Percentiles rank a stretch among this genome's conserved stretches.
These are phyloP conservation scores for Cremastobaeus sp. DNA, from an alignment of 2,888 invertebrate genomes.

Conservation along the genomic window DNA sequence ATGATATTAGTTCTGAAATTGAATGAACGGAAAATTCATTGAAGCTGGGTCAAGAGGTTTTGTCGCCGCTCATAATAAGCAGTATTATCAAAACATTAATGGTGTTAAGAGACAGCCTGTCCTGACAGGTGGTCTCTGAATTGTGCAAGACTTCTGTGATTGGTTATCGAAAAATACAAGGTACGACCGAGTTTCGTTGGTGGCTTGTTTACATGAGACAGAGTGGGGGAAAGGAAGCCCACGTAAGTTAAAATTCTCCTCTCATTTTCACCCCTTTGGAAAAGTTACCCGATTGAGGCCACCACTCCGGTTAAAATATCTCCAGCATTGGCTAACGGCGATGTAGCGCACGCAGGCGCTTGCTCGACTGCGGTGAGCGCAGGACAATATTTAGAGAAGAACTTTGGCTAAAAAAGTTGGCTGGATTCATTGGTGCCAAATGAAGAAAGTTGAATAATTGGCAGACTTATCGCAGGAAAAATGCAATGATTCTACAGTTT, in stretches of 20 bases:
- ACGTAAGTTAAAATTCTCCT: neutral
- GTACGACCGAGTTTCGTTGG: slow-evolving; percentile 4
- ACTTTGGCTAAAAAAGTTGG: slow-evolving; percentile 18
- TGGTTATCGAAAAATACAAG: slow-evolving; percentile 22
- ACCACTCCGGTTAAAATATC: slow-evolving; percentile 46
- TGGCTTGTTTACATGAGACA: slow-evolving; percentile 10
- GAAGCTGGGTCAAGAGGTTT: slow-evolving; percentile 3
- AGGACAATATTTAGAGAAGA: slow-evolving; percentile 13
- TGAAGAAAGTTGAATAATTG: slow-evolving; percentile 22
- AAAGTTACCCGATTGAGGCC: slow-evolving; percentile 42
- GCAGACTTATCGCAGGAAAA: slow-evolving; percentile 2
- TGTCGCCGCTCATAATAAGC: neutral
- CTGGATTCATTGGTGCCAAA: slow-evolving; percentile 1
- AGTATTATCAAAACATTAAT: slow-evolving; percentile 26
- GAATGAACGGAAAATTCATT: slow-evolving; percentile 23
- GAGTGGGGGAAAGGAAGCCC: slow-evolving; percentile 11
- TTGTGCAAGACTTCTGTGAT: slow-evolving; percentile 13
- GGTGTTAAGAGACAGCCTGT: slow-evolving; percentile 18
- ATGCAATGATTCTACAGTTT: slow-evolving; percentile 19
- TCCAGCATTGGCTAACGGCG: slow-evolving; percentile 26
- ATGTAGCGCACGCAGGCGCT: slow-evolving; percentile 8
- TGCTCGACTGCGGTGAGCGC: slow-evolving; percentile 3
- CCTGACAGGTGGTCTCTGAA: slow-evolving; percentile 26
- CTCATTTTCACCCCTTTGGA: slow-evolving; percentile 12
- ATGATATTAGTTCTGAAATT: too few species aligned